Evolutionary conservation across 2,888 invertebrate species (phyloP).

Genomic region (Boloria selene): DNA sequence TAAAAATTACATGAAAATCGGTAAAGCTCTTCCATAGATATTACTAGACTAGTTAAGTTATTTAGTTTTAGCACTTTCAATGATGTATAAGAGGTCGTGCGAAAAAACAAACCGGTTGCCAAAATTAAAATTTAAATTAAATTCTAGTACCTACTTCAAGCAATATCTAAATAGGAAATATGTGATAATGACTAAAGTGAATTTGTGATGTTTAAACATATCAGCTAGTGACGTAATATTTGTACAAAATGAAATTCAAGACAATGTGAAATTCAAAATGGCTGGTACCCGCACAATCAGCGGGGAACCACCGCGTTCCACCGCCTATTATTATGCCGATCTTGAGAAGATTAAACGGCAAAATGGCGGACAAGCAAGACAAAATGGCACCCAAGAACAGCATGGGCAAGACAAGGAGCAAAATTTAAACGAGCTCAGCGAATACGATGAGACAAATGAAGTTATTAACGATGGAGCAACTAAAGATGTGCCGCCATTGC

Average conservation of each 20-base stretch:
- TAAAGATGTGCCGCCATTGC: slow-evolving; percentile 62
- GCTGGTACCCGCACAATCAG: slow-evolving; percentile 64
- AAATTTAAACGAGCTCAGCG: slow-evolving; percentile 76
- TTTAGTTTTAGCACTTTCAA: too few species aligned
- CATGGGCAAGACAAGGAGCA: slow-evolving; percentile 47
- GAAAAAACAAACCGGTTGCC: slow-evolving; percentile 7
- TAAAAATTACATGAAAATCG: too few species aligned
- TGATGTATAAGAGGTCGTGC: too few species aligned
- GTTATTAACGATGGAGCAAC: slow-evolving; percentile 64
- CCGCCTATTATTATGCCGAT: slow-evolving; percentile 83
- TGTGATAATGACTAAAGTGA: slow-evolving; percentile 8
- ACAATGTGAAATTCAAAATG: slow-evolving; percentile 49
- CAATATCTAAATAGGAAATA: slow-evolving; percentile 3
- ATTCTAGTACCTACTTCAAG: slow-evolving; percentile 3
- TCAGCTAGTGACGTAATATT: slow-evolving; percentile 4
- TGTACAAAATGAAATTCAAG: background rate
- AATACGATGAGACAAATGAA: slow-evolving; percentile 65
- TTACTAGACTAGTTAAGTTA: too few species aligned
- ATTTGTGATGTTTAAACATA: background rate
- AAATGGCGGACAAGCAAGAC: slow-evolving; percentile 42
- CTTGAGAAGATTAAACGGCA: slow-evolving; percentile 79
- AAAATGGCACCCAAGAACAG: slow-evolving; percentile 40
- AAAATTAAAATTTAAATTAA: background rate
- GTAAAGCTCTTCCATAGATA: too few species aligned
- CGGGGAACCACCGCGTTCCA: slow-evolving; percentile 83